Evolutionary conservation across 2,113 vertebrate species (phyloP).

Genomic region (Cyanocitta stelleri): DNA sequence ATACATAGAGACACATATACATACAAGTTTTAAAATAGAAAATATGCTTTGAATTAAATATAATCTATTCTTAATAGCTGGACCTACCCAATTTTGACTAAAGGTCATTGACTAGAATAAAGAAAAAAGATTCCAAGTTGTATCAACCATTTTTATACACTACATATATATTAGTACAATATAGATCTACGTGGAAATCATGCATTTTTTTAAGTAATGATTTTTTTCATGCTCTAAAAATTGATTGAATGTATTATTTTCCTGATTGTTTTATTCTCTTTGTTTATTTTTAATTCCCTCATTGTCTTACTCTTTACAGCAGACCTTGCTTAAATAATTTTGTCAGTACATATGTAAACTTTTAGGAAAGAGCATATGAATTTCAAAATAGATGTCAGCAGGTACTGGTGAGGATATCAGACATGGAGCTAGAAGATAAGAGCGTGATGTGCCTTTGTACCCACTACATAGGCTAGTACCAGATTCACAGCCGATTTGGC

Average conservation of each 20-base stretch:
- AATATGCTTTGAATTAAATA: not conserved
- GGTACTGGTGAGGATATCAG: not conserved
- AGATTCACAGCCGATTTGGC: not conserved
- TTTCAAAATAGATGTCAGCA: not conserved
- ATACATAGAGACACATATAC: not conserved
- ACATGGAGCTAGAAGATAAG: rapidly evolving
- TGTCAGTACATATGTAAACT: too few relatives aligned
- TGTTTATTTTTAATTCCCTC: not conserved
- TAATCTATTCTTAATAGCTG: not conserved
- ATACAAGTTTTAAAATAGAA: not conserved
- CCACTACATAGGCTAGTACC: rapidly evolving
- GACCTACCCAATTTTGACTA: not conserved
- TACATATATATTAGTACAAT: not conserved
- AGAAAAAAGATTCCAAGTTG: not conserved
- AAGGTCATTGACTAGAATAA: not conserved
- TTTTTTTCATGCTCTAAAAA: not conserved
- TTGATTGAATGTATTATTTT: not conserved
- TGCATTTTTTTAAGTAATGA: not conserved
- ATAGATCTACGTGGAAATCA: not conserved
- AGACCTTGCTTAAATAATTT: not conserved
- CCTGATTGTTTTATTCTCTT: not conserved
- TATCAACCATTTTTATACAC: not conserved
- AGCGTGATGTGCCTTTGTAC: not conserved
- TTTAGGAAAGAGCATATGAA: not conserved
- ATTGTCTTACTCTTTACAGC: not conserved